Percentiles rank a stretch among this genome's conserved stretches.
These are phyloP conservation scores for Cataglyphis cursor DNA, from an alignment of 2,888 invertebrate genomes.

Conservation along the genomic window DNA sequence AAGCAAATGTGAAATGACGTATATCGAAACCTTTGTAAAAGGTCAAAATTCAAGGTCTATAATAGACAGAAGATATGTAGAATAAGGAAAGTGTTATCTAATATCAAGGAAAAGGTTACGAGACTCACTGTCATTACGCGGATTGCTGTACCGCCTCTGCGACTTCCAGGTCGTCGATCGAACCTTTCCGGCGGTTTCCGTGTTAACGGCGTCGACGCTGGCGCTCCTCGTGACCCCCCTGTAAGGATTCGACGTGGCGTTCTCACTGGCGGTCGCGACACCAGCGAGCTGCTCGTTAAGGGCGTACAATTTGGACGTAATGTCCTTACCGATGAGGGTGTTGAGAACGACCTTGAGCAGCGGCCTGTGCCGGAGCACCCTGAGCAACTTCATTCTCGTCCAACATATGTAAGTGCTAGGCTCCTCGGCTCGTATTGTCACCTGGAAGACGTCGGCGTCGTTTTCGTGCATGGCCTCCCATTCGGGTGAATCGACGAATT, in stretches of 20 bases:
- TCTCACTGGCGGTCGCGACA: slow-evolving; percentile 84
- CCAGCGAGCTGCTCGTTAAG: slow-evolving; percentile 92
- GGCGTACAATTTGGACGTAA: slow-evolving; percentile 94
- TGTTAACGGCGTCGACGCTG: slow-evolving; percentile 93
- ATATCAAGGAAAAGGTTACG: not conserved
- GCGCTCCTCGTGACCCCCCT: slow-evolving; percentile 90
- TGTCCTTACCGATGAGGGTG: slow-evolving; percentile 94
- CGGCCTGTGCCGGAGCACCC: slow-evolving; percentile 92
- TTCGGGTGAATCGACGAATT: slow-evolving; percentile 96
- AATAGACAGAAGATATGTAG: not conserved
- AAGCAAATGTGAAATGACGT: not conserved
- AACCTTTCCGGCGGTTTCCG: slow-evolving; percentile 92
- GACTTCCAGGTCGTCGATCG: slow-evolving; percentile 90
- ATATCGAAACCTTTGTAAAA: not conserved
- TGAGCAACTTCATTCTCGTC: slow-evolving; percentile 92
- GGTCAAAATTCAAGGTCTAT: not conserved
- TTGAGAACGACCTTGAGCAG: slow-evolving; percentile 92
- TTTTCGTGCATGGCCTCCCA: slow-evolving; percentile 94
- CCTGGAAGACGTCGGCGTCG: slow-evolving; percentile 93
- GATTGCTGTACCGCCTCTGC: slow-evolving; percentile 86
- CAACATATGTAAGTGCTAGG: slow-evolving; percentile 93
- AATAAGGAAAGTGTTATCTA: not conserved
- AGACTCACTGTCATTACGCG: slow-evolving; percentile 87
- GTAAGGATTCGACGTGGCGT: slow-evolving; percentile 86
- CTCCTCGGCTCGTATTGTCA: slow-evolving; percentile 91